A percentile compares a stretch with the other conserved stretches of the same genome.
These are phyloP conservation scores for Notodonta ziczac DNA, from an alignment of 2,888 invertebrate species.

Conservation along the genomic window DNA sequence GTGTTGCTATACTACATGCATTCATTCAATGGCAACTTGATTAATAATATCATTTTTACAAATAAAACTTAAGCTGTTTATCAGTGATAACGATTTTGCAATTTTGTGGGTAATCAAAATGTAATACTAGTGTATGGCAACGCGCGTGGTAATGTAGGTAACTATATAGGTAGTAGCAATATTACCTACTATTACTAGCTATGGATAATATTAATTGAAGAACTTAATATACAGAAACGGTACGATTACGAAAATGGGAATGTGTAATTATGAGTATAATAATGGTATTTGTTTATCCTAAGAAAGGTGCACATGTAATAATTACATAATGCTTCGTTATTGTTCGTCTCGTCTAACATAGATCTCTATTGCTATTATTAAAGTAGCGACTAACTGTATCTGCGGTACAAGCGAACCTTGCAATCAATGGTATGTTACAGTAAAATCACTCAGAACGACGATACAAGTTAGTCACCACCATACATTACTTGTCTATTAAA, in stretches of 20 bases:
- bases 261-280: constrained; percentile 54
- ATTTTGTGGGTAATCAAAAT: constrained; percentile 25
- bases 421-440: neutral
- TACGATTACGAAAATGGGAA: constrained; percentile 62
- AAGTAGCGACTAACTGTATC: constrained; percentile 13
- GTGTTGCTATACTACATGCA: constrained; percentile 42
- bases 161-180: constrained; percentile 57
- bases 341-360: constrained; percentile 38
- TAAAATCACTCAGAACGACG: too few species aligned
- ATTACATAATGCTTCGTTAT: constrained; percentile 24
- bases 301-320: constrained; percentile 19
- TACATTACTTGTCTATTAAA: constrained; percentile 44
- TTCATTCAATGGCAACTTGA: constrained; percentile 51
- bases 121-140: constrained; percentile 72
- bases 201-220: constrained; percentile 44
- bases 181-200: constrained; percentile 45
- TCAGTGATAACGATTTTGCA: neutral
- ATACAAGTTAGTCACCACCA: constrained; percentile 20
- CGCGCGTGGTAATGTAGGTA: constrained; percentile 74
- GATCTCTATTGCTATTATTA: constrained; percentile 49
- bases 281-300: constrained; percentile 26
- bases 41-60: constrained; percentile 42
- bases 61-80: constrained; percentile 22
- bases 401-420: constrained; percentile 6
- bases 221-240: constrained; percentile 71